phyloP scores from a whole-genome alignment of 2,888 invertebrate species.

The Thymelicus lineola region DNA sequence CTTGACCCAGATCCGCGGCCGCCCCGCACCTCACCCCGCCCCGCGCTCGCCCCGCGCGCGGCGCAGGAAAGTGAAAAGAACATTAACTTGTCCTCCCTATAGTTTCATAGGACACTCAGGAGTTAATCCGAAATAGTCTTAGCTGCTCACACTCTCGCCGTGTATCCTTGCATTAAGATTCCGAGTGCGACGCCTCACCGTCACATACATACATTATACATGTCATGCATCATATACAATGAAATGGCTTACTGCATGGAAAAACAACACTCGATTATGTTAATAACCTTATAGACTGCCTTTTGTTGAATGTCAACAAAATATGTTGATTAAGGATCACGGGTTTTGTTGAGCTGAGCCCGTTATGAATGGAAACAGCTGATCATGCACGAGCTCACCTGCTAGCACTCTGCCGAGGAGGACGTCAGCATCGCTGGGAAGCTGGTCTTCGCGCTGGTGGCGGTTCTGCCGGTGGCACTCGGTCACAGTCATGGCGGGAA shows the following conservation, averaged over 20 bases:
- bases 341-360: not conserved
- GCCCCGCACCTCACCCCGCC: constrained; percentile 45
- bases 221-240: not conserved
- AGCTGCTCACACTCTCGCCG: not conserved
- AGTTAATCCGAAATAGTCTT: constrained; percentile 1
- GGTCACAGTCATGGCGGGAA: constrained; percentile 77
- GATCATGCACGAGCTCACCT: constrained; percentile 66
- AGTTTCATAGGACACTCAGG: constrained; percentile 20
- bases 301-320: constrained; percentile 25
- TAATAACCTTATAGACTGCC: not conserved
- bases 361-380: constrained; percentile 55
- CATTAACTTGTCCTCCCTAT: constrained; percentile 54
- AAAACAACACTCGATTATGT: not conserved
- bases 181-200: not conserved
- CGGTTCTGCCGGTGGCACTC: constrained; percentile 63
- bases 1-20: constrained; percentile 78
- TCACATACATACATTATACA: not conserved
- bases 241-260: constrained; percentile 1
- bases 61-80: constrained; percentile 79
- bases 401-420: constrained; percentile 80
- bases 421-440: constrained; percentile 67
- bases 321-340: constrained; percentile 12
- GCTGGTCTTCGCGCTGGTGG: constrained; percentile 57
- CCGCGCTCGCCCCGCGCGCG: constrained; percentile 48
- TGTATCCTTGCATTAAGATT: too few species aligned